phyloP scores from a whole-genome alignment of 2,888 invertebrate genomes.

The Toxonevra muliebris region DNA sequence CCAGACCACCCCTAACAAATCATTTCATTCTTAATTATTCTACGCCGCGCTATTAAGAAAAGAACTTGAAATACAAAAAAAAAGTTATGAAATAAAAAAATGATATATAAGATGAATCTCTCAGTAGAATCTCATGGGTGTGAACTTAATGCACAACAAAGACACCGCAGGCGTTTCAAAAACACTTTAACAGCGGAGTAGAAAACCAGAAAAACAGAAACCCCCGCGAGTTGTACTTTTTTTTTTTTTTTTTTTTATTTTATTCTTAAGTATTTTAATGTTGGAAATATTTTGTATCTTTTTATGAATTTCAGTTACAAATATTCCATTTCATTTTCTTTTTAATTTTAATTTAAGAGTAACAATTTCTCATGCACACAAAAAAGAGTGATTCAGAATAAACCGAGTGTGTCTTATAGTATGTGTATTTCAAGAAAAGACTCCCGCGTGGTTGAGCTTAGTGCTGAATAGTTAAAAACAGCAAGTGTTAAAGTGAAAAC shows the following conservation, averaged over 20 bases:
- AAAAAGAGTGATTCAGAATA: too few relatives aligned
- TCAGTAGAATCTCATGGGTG: constrained; percentile 16
- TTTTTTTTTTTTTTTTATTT: constrained; percentile 34
- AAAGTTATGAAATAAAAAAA: constrained; percentile 3
- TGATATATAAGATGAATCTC: neutral
- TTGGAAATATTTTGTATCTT: constrained; percentile 28
- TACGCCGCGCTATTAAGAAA: constrained; percentile 8
- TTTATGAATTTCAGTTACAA: too few relatives aligned
- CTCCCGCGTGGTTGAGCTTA: too few relatives aligned
- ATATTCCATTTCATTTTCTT: too few relatives aligned
- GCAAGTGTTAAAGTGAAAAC: too few relatives aligned
- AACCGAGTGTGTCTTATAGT: too few relatives aligned
- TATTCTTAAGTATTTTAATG: constrained; percentile 27
- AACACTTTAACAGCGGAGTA: neutral
- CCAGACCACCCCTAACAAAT: constrained; percentile 52
- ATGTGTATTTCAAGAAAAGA: too few relatives aligned
- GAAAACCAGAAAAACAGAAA: neutral
- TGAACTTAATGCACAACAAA: constrained; percentile 40
- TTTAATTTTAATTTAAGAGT: too few relatives aligned
- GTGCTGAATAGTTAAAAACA: too few relatives aligned
- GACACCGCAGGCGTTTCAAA: constrained; percentile 46
- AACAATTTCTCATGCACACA: too few relatives aligned
- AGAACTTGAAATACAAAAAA: constrained; percentile 24
- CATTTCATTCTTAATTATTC: constrained; percentile 41
- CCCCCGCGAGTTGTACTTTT: constrained; percentile 4